phyloP scores from a whole-genome alignment of 2,797 vertebrate species.

The Manis javanica region DNA sequence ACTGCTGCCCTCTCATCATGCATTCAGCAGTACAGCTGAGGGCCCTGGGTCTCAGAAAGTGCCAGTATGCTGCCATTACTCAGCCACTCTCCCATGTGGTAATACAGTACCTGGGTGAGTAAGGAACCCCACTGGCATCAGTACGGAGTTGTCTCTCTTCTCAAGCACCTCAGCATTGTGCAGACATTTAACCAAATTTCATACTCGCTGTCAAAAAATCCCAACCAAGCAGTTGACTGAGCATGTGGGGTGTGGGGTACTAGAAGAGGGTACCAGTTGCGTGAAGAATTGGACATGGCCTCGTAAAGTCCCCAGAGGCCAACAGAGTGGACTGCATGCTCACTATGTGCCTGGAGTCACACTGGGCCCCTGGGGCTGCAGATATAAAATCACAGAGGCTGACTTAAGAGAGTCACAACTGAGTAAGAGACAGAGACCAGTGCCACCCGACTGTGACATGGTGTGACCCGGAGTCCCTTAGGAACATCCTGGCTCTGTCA shows the following conservation, averaged over 20 bases:
- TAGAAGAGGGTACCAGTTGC: background rate
- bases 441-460: too few relatives aligned
- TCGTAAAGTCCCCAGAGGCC: background rate
- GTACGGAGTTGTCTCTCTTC: background rate
- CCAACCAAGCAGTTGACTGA: background rate
- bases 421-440: background rate
- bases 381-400: background rate
- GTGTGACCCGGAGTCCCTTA: background rate
- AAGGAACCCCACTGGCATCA: background rate
- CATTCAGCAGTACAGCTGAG: too few relatives aligned
- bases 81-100: background rate
- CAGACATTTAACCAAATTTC: background rate
- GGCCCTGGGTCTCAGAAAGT: background rate
- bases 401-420: background rate
- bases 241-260: background rate
- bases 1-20: background rate
- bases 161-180: background rate
- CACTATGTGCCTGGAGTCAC: too few relatives aligned
- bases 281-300: background rate
- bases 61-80: fast-evolving
- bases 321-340: fast-evolving
- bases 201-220: background rate
- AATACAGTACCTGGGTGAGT: background rate
- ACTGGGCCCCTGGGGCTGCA: fast-evolving
- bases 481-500: background rate